Conservation (phyloP, 2,888 invertebrate species). For the Macrophya annulata region DNA sequence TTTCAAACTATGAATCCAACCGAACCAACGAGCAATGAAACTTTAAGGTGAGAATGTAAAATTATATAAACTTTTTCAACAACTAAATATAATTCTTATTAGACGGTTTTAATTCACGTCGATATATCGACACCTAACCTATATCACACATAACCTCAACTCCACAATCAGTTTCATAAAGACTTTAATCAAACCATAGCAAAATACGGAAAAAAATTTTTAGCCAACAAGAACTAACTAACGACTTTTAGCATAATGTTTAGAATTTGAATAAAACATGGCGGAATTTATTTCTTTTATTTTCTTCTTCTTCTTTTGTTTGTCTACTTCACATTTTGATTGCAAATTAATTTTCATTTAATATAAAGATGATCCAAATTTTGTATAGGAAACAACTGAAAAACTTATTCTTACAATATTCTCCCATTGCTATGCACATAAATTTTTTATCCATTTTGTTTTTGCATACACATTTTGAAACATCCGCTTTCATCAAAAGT, state of each 20-base stretch:
- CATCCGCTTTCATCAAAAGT: neutral
- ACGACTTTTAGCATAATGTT: neutral
- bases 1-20: constrained; percentile 70
- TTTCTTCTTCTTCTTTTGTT: too few species aligned
- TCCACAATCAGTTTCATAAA: too few species aligned
- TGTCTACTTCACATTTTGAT: too few species aligned
- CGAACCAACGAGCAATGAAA: constrained; percentile 72
- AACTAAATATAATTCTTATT: neutral
- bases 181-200: neutral
- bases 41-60: constrained; percentile 68
- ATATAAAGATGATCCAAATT: neutral
- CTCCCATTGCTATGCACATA: neutral
- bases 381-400: neutral
- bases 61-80: neutral
- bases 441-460: neutral
- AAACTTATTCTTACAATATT: neutral
- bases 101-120: neutral
- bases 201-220: constrained; percentile 57
- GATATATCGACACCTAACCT: constrained; percentile 38
- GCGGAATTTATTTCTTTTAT: too few species aligned
- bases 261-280: too few species aligned
- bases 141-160: constrained; percentile 6
- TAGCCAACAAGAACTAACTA: neutral
- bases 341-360: too few species aligned
- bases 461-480: neutral